Base-by-base conservation (phyloP, 2,113 vertebrate genomes). In the Pseudorectes ferrugineus region DNA sequence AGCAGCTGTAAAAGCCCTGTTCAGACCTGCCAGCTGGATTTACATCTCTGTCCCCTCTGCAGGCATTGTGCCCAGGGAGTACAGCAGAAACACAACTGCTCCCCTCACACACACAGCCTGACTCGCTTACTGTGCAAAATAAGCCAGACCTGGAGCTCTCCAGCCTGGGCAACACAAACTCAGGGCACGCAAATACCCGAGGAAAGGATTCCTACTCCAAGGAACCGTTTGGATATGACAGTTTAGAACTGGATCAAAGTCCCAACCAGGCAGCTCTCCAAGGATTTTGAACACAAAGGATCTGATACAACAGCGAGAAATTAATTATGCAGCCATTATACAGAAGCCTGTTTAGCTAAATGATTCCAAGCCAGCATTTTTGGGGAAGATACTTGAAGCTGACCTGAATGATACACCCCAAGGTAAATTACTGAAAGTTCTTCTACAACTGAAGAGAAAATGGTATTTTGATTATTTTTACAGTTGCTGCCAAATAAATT, bases 241-340 rank as follows among this genome's bases (percentile, higher is more conserved):
- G 13, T 5, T 76, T 3, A 54, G 33, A 49, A 29, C 0, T 9
- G 35, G 33, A 71, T 40, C 23, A 2, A 58, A 67, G 48, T 16
- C 33, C 58, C 54, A 49, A 14, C 4, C 35, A 52, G 67, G 73
- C 31, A 92, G 49, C 33, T 9, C 48, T 38, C 52, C 5, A 16
- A 65, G 16, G 43, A 59, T 89, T 91, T 61, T 28, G 70, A 88
- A 77, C 42, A 61, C 63, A 92, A 96, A 95, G 73, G 43, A 91
- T 36, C 65, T 84, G 88, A 75, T 80, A 54, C 61, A 91, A 88
- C 59, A 92, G 58, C 54, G 57, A 82, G 72, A 89, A 96, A 92
- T 75, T 45, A n/a, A 42, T 46, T 26, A 63, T 33, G 33, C 11
- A 84, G 38, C 5, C 36, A n/a, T 48, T 45, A 9, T 10, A 40